phyloP scores from a whole-genome alignment of 2,888 invertebrate genomes.

The Chouioia cunea region DNA sequence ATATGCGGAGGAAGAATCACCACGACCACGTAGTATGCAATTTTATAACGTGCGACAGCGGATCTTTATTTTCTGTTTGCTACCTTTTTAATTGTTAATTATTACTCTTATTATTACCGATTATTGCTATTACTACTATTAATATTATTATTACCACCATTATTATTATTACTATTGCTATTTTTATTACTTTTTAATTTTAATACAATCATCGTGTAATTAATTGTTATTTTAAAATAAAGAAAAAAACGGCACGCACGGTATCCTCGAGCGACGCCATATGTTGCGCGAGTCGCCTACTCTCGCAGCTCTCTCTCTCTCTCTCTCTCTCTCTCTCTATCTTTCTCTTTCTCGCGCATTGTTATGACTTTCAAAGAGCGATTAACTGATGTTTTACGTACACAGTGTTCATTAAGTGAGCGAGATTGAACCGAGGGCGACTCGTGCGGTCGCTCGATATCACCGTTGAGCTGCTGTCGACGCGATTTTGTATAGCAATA shows the following conservation, averaged over 20 bases:
- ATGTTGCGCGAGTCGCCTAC: conserved; percentile 23
- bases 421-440: conserved; percentile 15
- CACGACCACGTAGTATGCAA: conserved; percentile 56
- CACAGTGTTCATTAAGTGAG: conserved; percentile 15
- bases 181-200: conserved; percentile 36
- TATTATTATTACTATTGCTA: conserved; percentile 39
- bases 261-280: conserved; percentile 6
- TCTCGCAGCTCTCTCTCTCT: not conserved
- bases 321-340: not conserved
- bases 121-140: conserved; percentile 43
- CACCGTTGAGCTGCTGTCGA: conserved; percentile 19
- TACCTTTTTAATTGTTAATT: conserved; percentile 41
- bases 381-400: conserved; percentile 29
- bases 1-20: conserved; percentile 47
- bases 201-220: conserved; percentile 29
- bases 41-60: conserved; percentile 49
- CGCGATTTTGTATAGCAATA: conserved; percentile 46
- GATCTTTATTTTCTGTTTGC: conserved; percentile 51
- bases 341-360: not conserved
- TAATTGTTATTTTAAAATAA: conserved; percentile 33
- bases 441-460: conserved; percentile 16
- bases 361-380: conserved; percentile 5
- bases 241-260: conserved; percentile 15
- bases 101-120: conserved; percentile 45
- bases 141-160: conserved; percentile 43